Conservation (phyloP, 2,113 vertebrate genomes). For the Tachycineta bicolor region DNA sequence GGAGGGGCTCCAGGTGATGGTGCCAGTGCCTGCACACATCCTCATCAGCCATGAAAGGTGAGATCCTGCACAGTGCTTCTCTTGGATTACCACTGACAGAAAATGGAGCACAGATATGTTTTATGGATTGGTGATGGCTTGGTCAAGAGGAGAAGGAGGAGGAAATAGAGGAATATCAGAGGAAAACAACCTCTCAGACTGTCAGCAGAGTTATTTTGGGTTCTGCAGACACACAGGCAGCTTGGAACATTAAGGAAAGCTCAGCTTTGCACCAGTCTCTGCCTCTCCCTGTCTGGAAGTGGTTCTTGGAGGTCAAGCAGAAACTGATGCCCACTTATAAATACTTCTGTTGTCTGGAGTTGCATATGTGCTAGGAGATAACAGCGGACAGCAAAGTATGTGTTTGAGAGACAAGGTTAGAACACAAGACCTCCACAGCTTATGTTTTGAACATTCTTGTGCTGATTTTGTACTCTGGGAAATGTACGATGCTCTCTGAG, state of each 20-base stretch:
- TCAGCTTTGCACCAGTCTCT: neutral
- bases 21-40: conserved; percentile 80
- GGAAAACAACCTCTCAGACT: neutral
- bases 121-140: neutral
- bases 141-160: neutral
- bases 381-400: neutral
- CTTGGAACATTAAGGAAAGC: neutral
- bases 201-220: neutral
- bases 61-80: neutral
- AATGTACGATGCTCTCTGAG: neutral
- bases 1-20: conserved; percentile 77
- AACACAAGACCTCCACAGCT: neutral
- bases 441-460: neutral
- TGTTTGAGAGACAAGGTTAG: neutral
- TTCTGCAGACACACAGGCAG: neutral
- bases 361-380: neutral
- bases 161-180: neutral
- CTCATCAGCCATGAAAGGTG: conserved; percentile 87
- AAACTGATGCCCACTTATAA: neutral
- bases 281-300: neutral
- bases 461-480: neutral
- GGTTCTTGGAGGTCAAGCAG: neutral
- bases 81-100: fast-evolving
- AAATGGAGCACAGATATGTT: neutral
- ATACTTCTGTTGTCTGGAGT: neutral